Evolutionary conservation across 2,797 vertebrate species (phyloP), one percentile per base, ranked within the genome.

Genomic region (Sebastes oblongus): DNA sequence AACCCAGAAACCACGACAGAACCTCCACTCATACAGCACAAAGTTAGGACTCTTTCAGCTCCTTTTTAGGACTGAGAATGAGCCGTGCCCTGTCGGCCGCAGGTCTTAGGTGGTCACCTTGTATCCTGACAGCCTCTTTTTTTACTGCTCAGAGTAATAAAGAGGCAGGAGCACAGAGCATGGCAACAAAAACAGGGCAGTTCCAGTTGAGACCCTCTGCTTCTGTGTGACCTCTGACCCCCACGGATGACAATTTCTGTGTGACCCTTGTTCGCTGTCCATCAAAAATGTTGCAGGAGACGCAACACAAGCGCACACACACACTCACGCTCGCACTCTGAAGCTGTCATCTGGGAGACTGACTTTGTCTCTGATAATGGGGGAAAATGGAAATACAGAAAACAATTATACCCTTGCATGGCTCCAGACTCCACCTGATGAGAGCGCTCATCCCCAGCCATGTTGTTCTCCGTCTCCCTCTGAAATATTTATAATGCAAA

Each of bases 351-450:
- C 80, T 86, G 84, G 65, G 59, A 82, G 71, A 54, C 72, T 86
- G 86, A 88, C 88, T 89, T 83, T 88, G 87, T 80, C 75, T 22
- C 75, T 86, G 87, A 91, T 92, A 88, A 93, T 89, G 60, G 89
- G 69, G 61, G 87, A 54, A 81, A 93, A 94, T 94, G 91, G 93
- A 93, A 94, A 93, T 91, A 91, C 84, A 91, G 90, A 94, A 95
- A 95, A 94, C 93, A 95, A 95, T 95, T 94, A 94, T 92, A 87
- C 86, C 91, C 87, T 90, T 90, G 90, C 94, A 78, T 90, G 92
- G 87, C 79, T 93, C 84, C 86, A 89, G 77, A 80, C 78, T 34
- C 80, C 87, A 94, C 91, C 92, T 92, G 94, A 94, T 88, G 90
- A 92, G 89, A 92, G 82, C 82, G 54, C 79, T 92, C 84, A 84